Evolutionary conservation across 2,888 invertebrate genomes (phyloP).

Genomic region (Drosophila diplacantha): DNA sequence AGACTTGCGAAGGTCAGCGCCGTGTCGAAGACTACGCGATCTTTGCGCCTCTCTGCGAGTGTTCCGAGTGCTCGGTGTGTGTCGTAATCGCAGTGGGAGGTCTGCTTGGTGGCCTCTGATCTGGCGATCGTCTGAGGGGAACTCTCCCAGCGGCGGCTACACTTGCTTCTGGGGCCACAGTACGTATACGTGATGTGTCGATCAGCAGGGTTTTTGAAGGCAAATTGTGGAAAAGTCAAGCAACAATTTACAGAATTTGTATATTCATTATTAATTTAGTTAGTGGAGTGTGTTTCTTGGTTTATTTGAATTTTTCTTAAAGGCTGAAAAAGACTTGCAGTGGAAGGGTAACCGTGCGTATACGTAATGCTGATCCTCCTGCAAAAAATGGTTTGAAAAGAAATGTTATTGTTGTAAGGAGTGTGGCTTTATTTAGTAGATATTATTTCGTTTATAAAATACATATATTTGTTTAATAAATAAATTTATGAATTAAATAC

Average conservation of each 20-base stretch:
- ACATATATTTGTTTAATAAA: not conserved
- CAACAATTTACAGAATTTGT: not conserved
- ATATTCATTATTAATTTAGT: not conserved
- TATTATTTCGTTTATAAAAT: not conserved
- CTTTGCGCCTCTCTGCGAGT: slow-evolving; percentile 2
- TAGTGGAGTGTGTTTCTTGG: not conserved
- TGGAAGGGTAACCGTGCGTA: not conserved
- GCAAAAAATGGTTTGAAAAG: not conserved
- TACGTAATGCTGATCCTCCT: not conserved
- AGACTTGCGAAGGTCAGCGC: slow-evolving; percentile 22
- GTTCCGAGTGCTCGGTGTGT: slow-evolving; percentile 1
- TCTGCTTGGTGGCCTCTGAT: not conserved
- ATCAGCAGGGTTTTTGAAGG: not conserved
- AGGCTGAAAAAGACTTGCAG: not conserved
- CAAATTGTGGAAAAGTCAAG: not conserved
- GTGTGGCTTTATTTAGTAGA: not conserved
- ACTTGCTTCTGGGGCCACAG: not conserved
- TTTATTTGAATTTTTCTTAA: not conserved
- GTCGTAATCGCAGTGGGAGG: slow-evolving; percentile 15
- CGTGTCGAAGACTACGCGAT: slow-evolving; percentile 9
- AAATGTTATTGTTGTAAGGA: not conserved
- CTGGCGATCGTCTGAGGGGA: not conserved
- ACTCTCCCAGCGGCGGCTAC: not conserved
- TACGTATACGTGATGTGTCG: slow-evolving; percentile 4
- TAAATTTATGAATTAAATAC: not conserved